Percentiles rank a stretch among this genome's conserved stretches.
Evolutionary conservation across 2,113 vertebrate species (phyloP).

Genomic region (cattle (Bos taurus)): ARS-UCD2.0 NC_037337.1:93059001-93059500

Average conservation of each 20-base stretch:
- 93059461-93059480: slow-evolving; percentile 35
- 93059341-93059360: not conserved
- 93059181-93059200: not conserved
- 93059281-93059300: not conserved
- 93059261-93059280: not conserved
- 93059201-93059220: slow-evolving; percentile 36
- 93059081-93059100: slow-evolving; percentile 19
- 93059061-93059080: not conserved
- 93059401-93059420: not conserved
- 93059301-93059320: not conserved
- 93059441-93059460: slow-evolving; percentile 21
- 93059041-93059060: not conserved
- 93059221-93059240: slow-evolving; percentile 45
- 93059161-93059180: not conserved
- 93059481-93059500: slow-evolving; percentile 23
- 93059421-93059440: not conserved
- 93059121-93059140: not conserved
- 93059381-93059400: not conserved
- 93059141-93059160: not conserved
- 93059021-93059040: not conserved
- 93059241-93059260: not conserved
- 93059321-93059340: slow-evolving; percentile 10
- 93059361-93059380: not conserved
- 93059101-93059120: not conserved
- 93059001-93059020: not conserved